A percentile compares a stretch with the other conserved stretches of the same genome.
These are phyloP conservation scores for Onthophagus sagittarius DNA, from an alignment of 2,888 invertebrate species.

Conservation along the genomic window DNA sequence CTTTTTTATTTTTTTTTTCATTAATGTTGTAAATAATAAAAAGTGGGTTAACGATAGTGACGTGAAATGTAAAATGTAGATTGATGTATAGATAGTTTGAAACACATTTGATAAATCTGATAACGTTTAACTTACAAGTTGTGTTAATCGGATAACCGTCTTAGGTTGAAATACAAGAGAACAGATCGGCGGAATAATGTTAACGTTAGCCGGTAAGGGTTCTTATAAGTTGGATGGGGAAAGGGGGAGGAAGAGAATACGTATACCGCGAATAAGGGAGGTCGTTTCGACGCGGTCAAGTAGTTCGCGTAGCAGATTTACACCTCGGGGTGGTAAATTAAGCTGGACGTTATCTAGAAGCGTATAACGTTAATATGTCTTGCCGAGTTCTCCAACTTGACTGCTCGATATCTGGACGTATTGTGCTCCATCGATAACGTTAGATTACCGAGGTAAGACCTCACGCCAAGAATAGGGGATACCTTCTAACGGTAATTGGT, in stretches of 20 bases:
- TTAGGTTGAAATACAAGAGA: neutral
- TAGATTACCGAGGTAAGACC: conserved; percentile 5
- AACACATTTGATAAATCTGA: neutral
- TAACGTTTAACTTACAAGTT: neutral
- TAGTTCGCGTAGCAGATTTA: neutral
- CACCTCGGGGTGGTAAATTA: neutral
- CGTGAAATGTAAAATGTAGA: neutral
- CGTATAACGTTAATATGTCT: conserved; percentile 10
- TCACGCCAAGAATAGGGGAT: neutral
- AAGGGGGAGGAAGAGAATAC: neutral
- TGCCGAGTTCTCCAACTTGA: neutral
- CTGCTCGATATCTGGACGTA: conserved; percentile 9
- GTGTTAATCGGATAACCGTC: neutral
- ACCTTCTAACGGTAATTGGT: conserved; percentile 1
- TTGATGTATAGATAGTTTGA: neutral
- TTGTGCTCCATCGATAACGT: conserved; percentile 12
- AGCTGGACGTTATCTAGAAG: neutral
- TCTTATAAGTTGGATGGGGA: neutral
- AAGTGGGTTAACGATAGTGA: neutral
- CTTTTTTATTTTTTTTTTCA: too few relatives aligned
- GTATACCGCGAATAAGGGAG: neutral
- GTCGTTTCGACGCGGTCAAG: neutral
- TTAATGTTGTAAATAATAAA: too few relatives aligned
- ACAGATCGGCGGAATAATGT: neutral
- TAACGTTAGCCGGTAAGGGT: neutral